Conservation (phyloP, 1,140 invertebrate genomes). For the Contarinia nasturtii region DNA sequence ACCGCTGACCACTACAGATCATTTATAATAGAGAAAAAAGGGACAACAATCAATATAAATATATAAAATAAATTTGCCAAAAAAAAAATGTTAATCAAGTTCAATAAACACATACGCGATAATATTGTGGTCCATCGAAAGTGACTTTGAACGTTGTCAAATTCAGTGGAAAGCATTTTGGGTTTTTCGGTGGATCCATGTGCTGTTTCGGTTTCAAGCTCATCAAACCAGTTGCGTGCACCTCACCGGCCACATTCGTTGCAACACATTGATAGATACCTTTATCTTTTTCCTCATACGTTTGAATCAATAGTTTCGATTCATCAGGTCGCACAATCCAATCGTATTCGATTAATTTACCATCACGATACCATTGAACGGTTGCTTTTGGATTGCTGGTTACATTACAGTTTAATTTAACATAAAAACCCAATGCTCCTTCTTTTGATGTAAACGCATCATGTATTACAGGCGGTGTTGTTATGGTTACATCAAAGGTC, state of each 20-base stretch:
- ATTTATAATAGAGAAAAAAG: too few species aligned
- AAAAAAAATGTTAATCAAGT: background rate
- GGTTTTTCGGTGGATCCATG: conserved; percentile 15
- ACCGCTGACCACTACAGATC: background rate
- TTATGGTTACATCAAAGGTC: conserved; percentile 17
- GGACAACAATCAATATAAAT: background rate
- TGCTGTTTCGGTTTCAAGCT: conserved; percentile 10
- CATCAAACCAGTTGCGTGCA: conserved; percentile 14
- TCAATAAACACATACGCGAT: background rate
- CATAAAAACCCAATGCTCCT: conserved; percentile 12
- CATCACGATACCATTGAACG: conserved; percentile 11
- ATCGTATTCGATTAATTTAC: background rate
- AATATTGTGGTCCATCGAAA: background rate
- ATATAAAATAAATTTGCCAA: background rate
- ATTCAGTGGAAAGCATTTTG: conserved; percentile 21
- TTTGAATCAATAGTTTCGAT: background rate
- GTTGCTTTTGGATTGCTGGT: conserved; percentile 16
- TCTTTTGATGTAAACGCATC: conserved; percentile 12
- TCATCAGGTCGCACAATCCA: background rate
- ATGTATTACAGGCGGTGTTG: conserved; percentile 13
- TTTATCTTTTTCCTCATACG: background rate
- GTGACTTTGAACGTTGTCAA: background rate
- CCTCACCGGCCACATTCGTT: conserved; percentile 18
- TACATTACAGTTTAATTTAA: conserved; percentile 13
- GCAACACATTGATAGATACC: conserved; percentile 23